Evolutionary conservation across 2,888 invertebrate genomes (phyloP).

Genomic region (Meliscaeva auricollis): DNA sequence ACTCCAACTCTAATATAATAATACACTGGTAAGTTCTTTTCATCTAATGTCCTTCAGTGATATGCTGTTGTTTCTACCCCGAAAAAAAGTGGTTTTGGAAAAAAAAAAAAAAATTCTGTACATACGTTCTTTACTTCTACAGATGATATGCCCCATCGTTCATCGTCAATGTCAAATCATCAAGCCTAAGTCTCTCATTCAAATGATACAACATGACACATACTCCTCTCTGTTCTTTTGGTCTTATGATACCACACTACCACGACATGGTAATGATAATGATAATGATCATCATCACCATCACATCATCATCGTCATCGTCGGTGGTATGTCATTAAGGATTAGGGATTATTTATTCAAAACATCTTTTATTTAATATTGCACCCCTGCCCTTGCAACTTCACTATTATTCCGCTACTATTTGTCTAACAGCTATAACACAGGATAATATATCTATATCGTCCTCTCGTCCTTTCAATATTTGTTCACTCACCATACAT

Average conservation of each 20-base stretch:
- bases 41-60: no score
- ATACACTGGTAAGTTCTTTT: no score
- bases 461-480: not conserved
- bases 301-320: constrained; percentile 42
- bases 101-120: no score
- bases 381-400: constrained; percentile 2
- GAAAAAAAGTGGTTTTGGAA: no score
- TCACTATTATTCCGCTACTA: not conserved
- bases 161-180: constrained; percentile 67
- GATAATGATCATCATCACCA: constrained; percentile 29
- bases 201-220: constrained; percentile 7
- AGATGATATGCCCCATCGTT: constrained; percentile 53
- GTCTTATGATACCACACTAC: not conserved
- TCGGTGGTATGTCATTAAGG: constrained; percentile 63
- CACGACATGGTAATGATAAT: not conserved
- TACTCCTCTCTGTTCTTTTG: not conserved
- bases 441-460: constrained; percentile 3
- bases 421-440: not conserved
- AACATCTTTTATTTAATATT: constrained; percentile 67
- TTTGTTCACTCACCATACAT: not conserved
- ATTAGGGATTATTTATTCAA: constrained; percentile 73
- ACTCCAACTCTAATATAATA: no score
- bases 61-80: no score
- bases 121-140: no score
- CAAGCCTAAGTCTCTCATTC: constrained; percentile 15